These are phyloP conservation scores for Sarcophaga caerulescens DNA, from an alignment of 2,888 invertebrate genomes.

Conservation along the genomic window DNA sequence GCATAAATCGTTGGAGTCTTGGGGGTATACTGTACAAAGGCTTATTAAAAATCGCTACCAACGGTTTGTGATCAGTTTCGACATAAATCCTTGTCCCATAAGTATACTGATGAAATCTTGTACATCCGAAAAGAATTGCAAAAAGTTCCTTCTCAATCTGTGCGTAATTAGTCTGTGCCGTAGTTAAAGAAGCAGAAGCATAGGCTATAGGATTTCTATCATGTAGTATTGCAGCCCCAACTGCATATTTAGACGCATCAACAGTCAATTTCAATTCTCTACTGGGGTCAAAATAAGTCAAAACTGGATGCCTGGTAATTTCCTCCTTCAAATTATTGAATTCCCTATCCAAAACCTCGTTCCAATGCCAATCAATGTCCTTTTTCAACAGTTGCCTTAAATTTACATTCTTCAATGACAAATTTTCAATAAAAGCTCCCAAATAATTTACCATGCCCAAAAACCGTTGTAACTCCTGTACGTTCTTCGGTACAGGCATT, in stretches of 20 bases:
- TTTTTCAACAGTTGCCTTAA: constrained; percentile 58
- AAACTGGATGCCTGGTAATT: constrained; percentile 39
- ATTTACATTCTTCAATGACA: constrained; percentile 35
- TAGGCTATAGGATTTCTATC: constrained; percentile 50
- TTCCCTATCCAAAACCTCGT: constrained; percentile 17
- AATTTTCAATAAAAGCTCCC: constrained; percentile 51
- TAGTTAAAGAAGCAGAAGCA: constrained; percentile 52
- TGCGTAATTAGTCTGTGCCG: constrained; percentile 60
- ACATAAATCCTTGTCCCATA: constrained; percentile 53
- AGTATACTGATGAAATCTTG: constrained; percentile 63
- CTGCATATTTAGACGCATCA: constrained; percentile 60
- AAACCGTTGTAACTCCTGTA: constrained; percentile 46
- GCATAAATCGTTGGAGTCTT: constrained; percentile 13
- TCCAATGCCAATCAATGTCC: constrained; percentile 58
- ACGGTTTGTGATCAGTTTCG: constrained; percentile 36
- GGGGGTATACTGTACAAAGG: constrained; percentile 16
- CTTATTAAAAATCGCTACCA: constrained; percentile 13
- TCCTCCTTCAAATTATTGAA: constrained; percentile 42
- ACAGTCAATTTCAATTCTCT: constrained; percentile 44
- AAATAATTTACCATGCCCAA: constrained; percentile 67
- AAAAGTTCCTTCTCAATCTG: constrained; percentile 68
- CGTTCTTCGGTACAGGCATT: constrained; percentile 39
- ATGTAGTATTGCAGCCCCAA: constrained; percentile 58
- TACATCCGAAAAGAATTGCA: constrained; percentile 63
- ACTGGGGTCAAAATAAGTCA: constrained; percentile 50